Percentiles rank a stretch among this genome's conserved stretches.
Evolutionary conservation across 2,113 vertebrate species (phyloP).

Genomic region (Rhinogobius similis): DNA sequence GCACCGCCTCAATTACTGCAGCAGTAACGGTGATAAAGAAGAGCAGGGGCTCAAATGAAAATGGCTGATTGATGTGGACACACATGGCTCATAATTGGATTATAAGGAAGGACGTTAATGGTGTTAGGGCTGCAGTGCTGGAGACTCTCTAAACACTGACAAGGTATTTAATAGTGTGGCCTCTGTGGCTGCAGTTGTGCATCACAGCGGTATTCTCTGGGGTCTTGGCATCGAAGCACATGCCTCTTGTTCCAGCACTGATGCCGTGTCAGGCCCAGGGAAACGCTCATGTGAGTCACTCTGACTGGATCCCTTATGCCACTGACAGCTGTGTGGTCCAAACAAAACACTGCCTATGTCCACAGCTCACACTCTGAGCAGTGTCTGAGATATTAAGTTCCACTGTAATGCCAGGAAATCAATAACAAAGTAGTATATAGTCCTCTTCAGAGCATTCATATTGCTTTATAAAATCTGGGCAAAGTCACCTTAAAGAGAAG

Average conservation of each 20-base stretch:
- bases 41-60: constrained; percentile 59
- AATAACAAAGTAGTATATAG: not conserved
- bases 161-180: constrained; percentile 60
- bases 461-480: not conserved
- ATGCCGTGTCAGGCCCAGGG: constrained; percentile 44
- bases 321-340: constrained; percentile 75
- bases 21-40: constrained; percentile 66
- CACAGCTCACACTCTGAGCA: constrained; percentile 33
- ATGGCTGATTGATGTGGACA: constrained; percentile 75
- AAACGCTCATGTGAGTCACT: constrained; percentile 53
- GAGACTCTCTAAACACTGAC: constrained; percentile 40
- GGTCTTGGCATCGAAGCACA: constrained; percentile 40
- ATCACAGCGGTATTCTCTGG: constrained; percentile 34
- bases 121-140: constrained; percentile 32
- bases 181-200: constrained; percentile 35
- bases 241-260: constrained; percentile 46
- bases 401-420: not conserved
- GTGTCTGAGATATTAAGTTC: not conserved
- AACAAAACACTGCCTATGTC: constrained; percentile 75
- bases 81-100: constrained; percentile 74
- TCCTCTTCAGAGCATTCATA: not conserved
- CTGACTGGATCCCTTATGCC: constrained; percentile 60
- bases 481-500: not conserved
- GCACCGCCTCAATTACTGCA: constrained; percentile 67
- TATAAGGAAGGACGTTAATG: constrained; percentile 62